Conservation (phyloP, 2,113 vertebrate genomes). For the Bos javanicus region DNA sequence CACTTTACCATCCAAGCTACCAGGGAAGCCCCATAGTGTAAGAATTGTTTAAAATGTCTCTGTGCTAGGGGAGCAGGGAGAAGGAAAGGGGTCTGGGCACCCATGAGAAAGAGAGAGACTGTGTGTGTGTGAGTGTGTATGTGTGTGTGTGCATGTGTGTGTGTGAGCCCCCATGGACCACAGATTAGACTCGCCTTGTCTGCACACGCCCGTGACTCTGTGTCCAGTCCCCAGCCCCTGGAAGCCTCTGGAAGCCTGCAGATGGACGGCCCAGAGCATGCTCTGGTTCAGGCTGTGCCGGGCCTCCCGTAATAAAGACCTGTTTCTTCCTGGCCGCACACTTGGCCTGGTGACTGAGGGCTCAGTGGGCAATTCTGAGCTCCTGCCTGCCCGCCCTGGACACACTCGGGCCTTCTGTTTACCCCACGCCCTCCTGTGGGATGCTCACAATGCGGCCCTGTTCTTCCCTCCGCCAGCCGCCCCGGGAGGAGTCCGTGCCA, state of each 20-base stretch:
- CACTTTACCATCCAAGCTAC: too few relatives aligned
- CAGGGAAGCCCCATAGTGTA: too few relatives aligned
- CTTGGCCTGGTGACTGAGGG: neutral
- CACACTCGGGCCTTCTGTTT: constrained; percentile 35
- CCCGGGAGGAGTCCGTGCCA: neutral
- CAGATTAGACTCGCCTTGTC: fast-evolving
- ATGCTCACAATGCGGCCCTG: constrained; percentile 21
- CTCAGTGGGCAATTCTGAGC: constrained; percentile 1
- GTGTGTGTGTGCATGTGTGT: neutral
- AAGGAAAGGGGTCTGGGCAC: neutral
- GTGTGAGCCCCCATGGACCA: neutral
- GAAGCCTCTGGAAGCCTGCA: neutral
- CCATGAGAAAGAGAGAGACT: neutral
- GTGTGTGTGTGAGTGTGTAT: neutral
- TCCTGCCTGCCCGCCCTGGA: neutral
- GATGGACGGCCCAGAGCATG: neutral
- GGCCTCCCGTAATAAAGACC: constrained; percentile 26
- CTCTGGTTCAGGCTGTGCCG: neutral
- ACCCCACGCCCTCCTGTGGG: neutral
- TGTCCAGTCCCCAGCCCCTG: neutral
- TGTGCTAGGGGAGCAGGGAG: neutral
- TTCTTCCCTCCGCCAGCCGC: neutral
- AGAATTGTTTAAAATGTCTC: neutral
- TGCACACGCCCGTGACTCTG: fast-evolving
- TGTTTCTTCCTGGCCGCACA: constrained; percentile 7